Conservation (phyloP, 2,797 vertebrate genomes). For the Crossoptilon crossoptilon region DNA sequence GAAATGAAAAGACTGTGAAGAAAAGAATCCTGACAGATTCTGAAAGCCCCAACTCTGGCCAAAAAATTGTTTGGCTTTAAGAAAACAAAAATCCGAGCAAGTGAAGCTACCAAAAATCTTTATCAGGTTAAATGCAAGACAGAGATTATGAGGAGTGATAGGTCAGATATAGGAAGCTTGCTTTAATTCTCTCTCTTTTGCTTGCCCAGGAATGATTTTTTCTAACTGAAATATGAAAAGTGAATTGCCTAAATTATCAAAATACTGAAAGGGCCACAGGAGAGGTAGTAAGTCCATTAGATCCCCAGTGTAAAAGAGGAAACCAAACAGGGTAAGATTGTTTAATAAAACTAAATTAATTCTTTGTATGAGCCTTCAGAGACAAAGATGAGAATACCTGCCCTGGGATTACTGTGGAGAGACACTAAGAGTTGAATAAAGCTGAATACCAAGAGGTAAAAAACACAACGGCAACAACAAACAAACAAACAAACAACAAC, state of each 20-base stretch:
- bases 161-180: not conserved
- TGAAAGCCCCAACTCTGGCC: not conserved
- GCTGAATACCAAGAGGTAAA: not conserved
- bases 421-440: not conserved
- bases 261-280: not conserved
- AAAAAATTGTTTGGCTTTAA: not conserved
- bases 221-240: conserved; percentile 2
- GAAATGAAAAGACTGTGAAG: not conserved
- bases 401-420: not conserved
- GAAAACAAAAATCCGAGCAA: not conserved
- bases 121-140: not conserved
- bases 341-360: conserved; percentile 10
- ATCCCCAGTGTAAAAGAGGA: not conserved
- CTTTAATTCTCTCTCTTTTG: not conserved
- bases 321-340: not conserved
- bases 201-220: not conserved
- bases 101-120: not conserved
- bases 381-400: not conserved
- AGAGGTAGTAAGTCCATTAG: not conserved
- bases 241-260: conserved; percentile 13
- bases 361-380: not conserved
- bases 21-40: not conserved
- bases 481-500: not conserved
- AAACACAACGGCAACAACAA: not conserved
- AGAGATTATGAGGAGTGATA: not conserved